Conservation (phyloP, 2,888 invertebrate species). For the Alloplasta piceator region DNA sequence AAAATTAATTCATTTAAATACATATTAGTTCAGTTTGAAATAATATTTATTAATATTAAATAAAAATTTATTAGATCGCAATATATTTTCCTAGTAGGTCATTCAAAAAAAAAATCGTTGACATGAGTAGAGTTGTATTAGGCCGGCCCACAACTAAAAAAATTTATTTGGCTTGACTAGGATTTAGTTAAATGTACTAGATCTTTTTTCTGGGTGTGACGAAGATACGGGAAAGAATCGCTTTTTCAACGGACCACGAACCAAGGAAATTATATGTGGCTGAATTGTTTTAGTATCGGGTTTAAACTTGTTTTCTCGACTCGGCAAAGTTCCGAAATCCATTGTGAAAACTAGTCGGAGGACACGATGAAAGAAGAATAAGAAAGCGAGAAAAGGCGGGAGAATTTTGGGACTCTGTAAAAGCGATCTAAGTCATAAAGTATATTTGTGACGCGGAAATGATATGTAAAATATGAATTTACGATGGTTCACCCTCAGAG, state of each 20-base stretch:
- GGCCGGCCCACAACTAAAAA: no score
- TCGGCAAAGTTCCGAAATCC: constrained; percentile 9
- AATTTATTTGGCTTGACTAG: no score
- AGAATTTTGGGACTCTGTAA: constrained; percentile 34
- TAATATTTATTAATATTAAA: no score
- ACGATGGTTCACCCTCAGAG: no score
- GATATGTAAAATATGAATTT: constrained; percentile 4
- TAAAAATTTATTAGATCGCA: no score
- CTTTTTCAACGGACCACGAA: constrained; percentile 13
- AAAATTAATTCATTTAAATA: no score
- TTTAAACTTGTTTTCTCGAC: constrained; percentile 39
- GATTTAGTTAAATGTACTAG: no score
- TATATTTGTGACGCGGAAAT: constrained; percentile 8
- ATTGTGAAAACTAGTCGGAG: background rate
- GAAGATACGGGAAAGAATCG: constrained; percentile 10
- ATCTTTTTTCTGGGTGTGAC: no score
- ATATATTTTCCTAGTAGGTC: no score
- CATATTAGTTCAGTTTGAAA: no score
- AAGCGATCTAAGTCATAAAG: constrained; percentile 14
- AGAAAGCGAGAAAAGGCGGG: constrained; percentile 43
- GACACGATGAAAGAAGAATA: background rate
- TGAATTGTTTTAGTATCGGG: constrained; percentile 20
- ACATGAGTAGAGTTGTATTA: no score
- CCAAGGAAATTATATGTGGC: constrained; percentile 17
- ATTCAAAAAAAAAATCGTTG: no score